Percentiles rank a stretch among this genome's conserved stretches.
These are phyloP conservation scores for Albula goreensis DNA, from an alignment of 2,113 vertebrate genomes.

Conservation along the genomic window DNA sequence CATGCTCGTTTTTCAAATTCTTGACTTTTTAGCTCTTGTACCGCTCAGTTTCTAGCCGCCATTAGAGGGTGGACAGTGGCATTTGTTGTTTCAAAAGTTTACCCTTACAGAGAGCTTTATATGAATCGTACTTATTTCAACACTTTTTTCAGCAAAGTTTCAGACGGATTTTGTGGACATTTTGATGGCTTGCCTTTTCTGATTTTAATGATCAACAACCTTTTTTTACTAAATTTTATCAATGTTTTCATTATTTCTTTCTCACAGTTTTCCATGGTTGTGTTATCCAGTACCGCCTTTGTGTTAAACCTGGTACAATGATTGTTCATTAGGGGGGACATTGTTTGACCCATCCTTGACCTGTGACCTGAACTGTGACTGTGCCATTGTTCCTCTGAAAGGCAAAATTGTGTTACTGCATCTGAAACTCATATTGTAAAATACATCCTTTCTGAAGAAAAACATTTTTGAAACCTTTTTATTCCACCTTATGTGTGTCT, in stretches of 20 bases:
- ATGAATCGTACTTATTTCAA: background rate
- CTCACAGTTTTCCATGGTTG: background rate
- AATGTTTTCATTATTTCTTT: background rate
- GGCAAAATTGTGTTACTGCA: slow-evolving; percentile 19
- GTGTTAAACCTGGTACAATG: background rate
- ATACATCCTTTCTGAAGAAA: background rate
- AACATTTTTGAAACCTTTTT: background rate
- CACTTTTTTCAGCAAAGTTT: background rate
- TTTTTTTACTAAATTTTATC: background rate
- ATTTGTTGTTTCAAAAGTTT: background rate
- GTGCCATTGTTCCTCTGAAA: slow-evolving; percentile 26
- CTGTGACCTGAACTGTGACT: slow-evolving; percentile 24
- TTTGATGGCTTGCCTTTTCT: slow-evolving; percentile 12
- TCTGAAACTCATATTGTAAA: slow-evolving; percentile 20
- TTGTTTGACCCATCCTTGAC: background rate
- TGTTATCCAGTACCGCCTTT: background rate
- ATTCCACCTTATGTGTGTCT: background rate
- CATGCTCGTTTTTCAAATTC: background rate
- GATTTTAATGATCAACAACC: slow-evolving; percentile 4
- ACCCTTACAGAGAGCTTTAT: background rate
- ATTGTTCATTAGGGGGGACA: background rate
- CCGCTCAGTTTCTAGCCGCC: background rate
- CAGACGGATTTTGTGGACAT: background rate
- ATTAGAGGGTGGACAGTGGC: background rate
- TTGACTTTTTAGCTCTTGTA: background rate